Conservation (phyloP, 1,140 invertebrate species). For the Eueides isabella region DNA sequence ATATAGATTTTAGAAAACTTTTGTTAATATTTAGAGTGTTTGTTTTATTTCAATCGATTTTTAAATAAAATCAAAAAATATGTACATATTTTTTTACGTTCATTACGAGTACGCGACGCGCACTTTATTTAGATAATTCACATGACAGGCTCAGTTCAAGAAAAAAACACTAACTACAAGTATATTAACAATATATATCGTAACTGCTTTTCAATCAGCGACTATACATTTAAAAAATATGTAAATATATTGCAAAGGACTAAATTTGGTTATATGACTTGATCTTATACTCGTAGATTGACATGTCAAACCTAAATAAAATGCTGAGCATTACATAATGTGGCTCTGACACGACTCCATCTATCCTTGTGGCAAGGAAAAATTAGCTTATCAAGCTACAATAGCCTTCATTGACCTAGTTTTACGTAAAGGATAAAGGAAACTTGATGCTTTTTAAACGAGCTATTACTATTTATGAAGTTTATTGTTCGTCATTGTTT, state of each 20-base stretch:
- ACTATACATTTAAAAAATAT: not conserved
- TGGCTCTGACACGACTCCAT: not conserved
- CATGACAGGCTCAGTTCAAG: too few species aligned
- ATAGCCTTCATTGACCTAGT: conserved; percentile 13
- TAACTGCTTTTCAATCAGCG: not conserved
- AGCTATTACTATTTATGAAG: conserved; percentile 21
- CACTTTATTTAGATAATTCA: too few species aligned
- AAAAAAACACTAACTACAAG: too few species aligned
- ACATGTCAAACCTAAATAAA: conserved; percentile 18
- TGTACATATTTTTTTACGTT: too few species aligned
- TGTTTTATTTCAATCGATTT: too few species aligned
- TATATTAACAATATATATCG: not conserved
- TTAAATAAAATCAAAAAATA: too few species aligned
- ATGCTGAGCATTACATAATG: not conserved
- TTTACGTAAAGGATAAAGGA: conserved; percentile 11
- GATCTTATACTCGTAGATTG: not conserved
- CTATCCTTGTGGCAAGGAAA: conserved; percentile 11
- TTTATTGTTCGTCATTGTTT: conserved; percentile 1
- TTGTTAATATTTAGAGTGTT: too few species aligned
- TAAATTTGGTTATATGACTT: not conserved
- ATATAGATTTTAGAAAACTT: too few species aligned
- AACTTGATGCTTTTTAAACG: conserved; percentile 15
- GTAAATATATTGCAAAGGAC: not conserved
- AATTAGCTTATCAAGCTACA: conserved; percentile 21
- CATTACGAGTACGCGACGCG: too few species aligned